Conservation (phyloP, 2,888 invertebrate genomes). For the Meteorus colon region DNA sequence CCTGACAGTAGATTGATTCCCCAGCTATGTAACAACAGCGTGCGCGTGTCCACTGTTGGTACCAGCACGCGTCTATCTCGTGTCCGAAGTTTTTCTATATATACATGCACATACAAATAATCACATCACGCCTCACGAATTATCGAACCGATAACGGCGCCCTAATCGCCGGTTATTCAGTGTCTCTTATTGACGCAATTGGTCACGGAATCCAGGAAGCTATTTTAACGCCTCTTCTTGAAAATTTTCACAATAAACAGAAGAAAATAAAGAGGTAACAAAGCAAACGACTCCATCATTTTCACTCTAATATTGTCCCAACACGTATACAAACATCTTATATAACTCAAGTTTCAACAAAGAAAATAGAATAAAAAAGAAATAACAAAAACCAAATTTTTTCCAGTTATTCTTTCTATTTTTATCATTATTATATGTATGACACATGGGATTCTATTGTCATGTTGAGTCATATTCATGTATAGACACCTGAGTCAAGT, state of each 20-base stretch:
- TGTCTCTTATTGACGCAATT: not conserved
- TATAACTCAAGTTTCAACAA: not conserved
- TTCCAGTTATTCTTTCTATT: not conserved
- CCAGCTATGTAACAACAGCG: conserved; percentile 1
- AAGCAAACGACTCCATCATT: not conserved
- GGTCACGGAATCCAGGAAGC: not conserved
- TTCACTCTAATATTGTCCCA: not conserved
- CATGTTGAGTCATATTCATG: not conserved
- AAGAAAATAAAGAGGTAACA: not conserved
- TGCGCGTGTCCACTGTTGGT: conserved; percentile 32
- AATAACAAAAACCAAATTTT: not conserved
- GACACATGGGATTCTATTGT: conserved; percentile 41
- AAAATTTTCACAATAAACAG: not conserved
- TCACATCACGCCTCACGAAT: conserved; percentile 31
- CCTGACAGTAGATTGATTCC: conserved; percentile 39
- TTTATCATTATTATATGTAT: conserved; percentile 23
- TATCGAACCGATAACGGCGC: conserved; percentile 34
- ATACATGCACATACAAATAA: not conserved
- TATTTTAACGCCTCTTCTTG: not conserved
- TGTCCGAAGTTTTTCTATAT: not conserved
- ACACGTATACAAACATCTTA: not conserved
- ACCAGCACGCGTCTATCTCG: conserved; percentile 16
- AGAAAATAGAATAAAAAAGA: not conserved
- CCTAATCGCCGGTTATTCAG: not conserved
- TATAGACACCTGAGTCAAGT: conserved; percentile 26